Evolutionary conservation across 2,113 vertebrate species (phyloP).

Genomic region (Seriola quinqueradiata): DNA sequence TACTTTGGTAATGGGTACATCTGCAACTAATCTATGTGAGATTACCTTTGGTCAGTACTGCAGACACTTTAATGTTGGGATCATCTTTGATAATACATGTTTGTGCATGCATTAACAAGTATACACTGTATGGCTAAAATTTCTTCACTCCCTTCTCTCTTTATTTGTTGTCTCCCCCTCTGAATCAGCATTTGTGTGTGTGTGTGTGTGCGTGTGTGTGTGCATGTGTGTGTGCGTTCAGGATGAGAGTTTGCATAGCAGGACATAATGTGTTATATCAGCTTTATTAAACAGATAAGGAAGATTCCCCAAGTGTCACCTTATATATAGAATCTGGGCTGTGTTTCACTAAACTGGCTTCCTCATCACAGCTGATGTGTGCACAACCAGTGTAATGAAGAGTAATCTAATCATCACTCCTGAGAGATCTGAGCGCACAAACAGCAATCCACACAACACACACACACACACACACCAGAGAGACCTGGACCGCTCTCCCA

Average conservation of each 20-base stretch:
- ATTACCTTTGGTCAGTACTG: background rate
- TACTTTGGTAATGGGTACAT: background rate
- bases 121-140: slow-evolving; percentile 9
- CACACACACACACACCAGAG: slow-evolving; percentile 7
- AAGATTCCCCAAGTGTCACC: slow-evolving; percentile 55
- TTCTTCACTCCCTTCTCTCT: slow-evolving; percentile 4
- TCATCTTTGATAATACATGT: slow-evolving; percentile 12
- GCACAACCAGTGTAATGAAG: slow-evolving; percentile 62
- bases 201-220: background rate
- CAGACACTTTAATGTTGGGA: background rate
- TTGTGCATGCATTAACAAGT: slow-evolving; percentile 10
- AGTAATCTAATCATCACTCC: slow-evolving; percentile 72
- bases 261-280: slow-evolving; percentile 55
- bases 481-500: slow-evolving; percentile 47
- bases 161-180: slow-evolving; percentile 16
- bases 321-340: slow-evolving; percentile 43
- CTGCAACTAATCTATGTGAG: background rate
- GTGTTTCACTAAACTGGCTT: slow-evolving; percentile 63
- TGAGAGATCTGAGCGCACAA: slow-evolving; percentile 43
- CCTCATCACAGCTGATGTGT: slow-evolving; percentile 71
- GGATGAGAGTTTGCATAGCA: slow-evolving; percentile 32
- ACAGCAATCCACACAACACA: slow-evolving; percentile 19
- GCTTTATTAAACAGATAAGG: slow-evolving; percentile 59
- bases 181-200: slow-evolving; percentile 2
- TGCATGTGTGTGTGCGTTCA: background rate